Conservation (phyloP, 37 sponge, comb jelly and placozoan genomes). For the Ephydatia muelleri region DNA sequence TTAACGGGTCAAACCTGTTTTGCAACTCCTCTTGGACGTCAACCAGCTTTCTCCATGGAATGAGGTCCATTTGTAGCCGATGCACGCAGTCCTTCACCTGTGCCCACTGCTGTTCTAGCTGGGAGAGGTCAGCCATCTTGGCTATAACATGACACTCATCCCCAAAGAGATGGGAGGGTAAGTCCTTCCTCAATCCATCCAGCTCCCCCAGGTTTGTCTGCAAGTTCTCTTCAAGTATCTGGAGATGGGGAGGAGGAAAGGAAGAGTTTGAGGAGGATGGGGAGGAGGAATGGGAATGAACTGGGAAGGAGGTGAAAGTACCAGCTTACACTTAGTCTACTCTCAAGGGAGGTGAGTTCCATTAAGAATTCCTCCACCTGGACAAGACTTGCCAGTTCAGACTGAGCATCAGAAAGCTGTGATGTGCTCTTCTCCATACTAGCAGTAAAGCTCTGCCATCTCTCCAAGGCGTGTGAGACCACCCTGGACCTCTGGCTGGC, state of each 20-base stretch:
- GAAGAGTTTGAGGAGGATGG: not conserved
- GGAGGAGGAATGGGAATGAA: not conserved
- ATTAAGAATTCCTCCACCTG: conserved; percentile 21
- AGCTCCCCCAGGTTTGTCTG: too few species aligned
- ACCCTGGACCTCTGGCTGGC: conserved; percentile 21
- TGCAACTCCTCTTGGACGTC: too few species aligned
- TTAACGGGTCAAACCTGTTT: too few species aligned
- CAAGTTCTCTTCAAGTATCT: too few species aligned
- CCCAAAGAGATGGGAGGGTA: too few species aligned
- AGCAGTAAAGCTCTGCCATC: conserved; percentile 20
- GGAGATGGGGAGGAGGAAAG: not conserved
- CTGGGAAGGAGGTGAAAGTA: not conserved
- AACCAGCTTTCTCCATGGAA: too few species aligned
- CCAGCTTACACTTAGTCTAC: conserved; percentile 12
- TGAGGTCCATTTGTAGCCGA: too few species aligned
- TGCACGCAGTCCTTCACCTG: too few species aligned
- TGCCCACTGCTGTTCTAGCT: too few species aligned
- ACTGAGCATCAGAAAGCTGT: not conserved
- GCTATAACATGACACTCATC: too few species aligned
- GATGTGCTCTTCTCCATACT: not conserved
- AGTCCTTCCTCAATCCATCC: too few species aligned
- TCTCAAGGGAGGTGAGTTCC: conserved; percentile 37
- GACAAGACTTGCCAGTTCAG: conserved; percentile 34
- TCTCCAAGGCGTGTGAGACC: conserved; percentile 4
- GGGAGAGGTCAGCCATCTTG: too few species aligned